A percentile compares a stretch with the other conserved stretches of the same genome.
Conservation (phyloP, 2,113 vertebrate species). For the Thalassoma bifasciatum region DNA sequence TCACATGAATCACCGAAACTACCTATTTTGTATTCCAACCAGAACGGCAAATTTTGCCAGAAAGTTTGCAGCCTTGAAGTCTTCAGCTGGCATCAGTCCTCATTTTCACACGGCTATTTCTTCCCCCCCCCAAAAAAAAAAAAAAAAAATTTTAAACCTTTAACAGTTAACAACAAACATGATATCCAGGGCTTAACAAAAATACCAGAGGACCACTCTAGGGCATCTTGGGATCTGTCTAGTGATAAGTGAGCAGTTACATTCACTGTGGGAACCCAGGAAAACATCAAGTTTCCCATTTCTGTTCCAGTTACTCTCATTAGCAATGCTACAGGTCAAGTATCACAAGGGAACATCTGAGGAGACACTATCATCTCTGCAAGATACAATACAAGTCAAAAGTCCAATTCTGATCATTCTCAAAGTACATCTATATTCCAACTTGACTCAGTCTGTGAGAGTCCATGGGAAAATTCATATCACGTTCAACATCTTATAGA, state of each 20-base stretch:
- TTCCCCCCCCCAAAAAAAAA: too few species aligned
- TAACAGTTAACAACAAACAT: constrained; percentile 74
- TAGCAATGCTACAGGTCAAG: constrained; percentile 45
- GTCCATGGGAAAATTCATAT: constrained; percentile 23
- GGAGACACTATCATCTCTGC: not conserved
- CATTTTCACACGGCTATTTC: too few species aligned
- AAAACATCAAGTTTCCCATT: constrained; percentile 14
- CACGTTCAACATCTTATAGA: not conserved
- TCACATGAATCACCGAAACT: too few species aligned
- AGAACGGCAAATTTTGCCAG: too few species aligned
- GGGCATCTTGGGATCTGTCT: constrained; percentile 80
- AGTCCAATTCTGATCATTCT: not conserved
- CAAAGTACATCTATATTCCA: not conserved
- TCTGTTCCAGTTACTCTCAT: not conserved
- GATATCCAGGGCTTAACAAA: constrained; percentile 65
- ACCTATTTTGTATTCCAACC: too few species aligned
- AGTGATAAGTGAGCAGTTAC: constrained; percentile 35
- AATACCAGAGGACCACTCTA: constrained; percentile 58
- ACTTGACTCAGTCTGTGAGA: constrained; percentile 24
- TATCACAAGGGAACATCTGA: constrained; percentile 9
- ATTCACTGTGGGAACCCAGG: not conserved
- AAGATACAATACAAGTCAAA: constrained; percentile 19
- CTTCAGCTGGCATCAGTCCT: too few species aligned
- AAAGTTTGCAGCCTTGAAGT: too few species aligned
- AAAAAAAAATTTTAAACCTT: constrained; percentile 45